Conservation (phyloP, 2,797 vertebrate genomes). For the Notolabrus celidotus region DNA sequence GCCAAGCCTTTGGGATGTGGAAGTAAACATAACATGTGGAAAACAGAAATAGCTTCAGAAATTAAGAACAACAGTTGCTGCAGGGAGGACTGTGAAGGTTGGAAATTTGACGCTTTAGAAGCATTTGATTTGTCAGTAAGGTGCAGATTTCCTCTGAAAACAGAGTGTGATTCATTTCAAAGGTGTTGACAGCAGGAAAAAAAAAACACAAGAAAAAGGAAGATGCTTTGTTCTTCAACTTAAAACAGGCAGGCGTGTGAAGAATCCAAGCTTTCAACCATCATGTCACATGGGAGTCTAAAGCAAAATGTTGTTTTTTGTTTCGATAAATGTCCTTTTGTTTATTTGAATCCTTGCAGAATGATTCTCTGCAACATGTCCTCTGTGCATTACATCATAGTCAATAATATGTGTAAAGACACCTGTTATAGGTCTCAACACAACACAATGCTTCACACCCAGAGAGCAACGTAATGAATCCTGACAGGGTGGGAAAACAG, state of each 20-base stretch:
- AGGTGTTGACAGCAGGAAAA: slow-evolving; percentile 20
- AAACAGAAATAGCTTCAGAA: slow-evolving; percentile 50
- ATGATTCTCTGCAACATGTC: not conserved
- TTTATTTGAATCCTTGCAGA: not conserved
- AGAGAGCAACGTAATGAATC: slow-evolving; percentile 17
- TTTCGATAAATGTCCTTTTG: not conserved
- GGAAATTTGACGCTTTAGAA: slow-evolving; percentile 20
- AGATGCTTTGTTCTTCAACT: slow-evolving; percentile 9
- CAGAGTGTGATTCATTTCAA: slow-evolving; percentile 19
- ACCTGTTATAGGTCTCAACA: slow-evolving; percentile 10
- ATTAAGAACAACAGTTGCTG: slow-evolving; percentile 32
- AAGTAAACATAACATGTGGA: slow-evolving; percentile 32
- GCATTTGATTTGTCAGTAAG: slow-evolving; percentile 27
- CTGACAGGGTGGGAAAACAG: slow-evolving; percentile 4
- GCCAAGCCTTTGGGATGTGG: slow-evolving; percentile 28
- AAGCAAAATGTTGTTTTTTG: not conserved
- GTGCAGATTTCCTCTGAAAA: slow-evolving; percentile 17
- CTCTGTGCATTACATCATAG: not conserved
- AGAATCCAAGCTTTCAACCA: not conserved
- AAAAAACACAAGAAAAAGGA: not conserved
- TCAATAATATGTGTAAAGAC: slow-evolving; percentile 18
- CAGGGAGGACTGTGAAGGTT: slow-evolving; percentile 29
- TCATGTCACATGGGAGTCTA: not conserved
- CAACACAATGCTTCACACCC: slow-evolving; percentile 9
- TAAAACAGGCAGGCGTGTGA: not conserved